Conservation (phyloP, 2,113 vertebrate genomes). For the Cololabis saira region DNA sequence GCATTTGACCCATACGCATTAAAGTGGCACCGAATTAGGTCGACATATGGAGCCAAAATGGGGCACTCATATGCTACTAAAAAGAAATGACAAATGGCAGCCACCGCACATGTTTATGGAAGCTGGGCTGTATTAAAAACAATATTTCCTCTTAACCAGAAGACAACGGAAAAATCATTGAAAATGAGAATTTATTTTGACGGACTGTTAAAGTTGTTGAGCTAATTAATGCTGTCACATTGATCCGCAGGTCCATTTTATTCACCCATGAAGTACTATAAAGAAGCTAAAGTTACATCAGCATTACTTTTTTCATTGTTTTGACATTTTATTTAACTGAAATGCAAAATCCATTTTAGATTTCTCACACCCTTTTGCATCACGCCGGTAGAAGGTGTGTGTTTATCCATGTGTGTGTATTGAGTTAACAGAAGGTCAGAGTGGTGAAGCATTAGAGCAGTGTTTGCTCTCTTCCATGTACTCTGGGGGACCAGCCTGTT, state of each 20-base stretch:
- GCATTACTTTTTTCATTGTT: no score
- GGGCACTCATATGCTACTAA: conserved; percentile 15
- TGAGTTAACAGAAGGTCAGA: conserved; percentile 72
- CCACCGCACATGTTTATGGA: conserved; percentile 31
- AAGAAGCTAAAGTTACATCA: background rate
- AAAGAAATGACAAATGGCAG: conserved; percentile 36
- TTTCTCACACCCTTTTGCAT: conserved; percentile 24
- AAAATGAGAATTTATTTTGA: background rate
- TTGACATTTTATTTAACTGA: background rate
- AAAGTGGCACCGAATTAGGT: conserved; percentile 61
- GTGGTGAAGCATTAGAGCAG: conserved; percentile 66
- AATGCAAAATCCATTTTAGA: background rate
- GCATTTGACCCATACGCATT: conserved; percentile 50
- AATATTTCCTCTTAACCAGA: background rate
- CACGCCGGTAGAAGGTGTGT: conserved; percentile 25
- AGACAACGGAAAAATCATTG: conserved; percentile 16
- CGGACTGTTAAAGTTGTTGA: background rate
- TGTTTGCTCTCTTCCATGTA: conserved; percentile 74
- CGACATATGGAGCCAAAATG: conserved; percentile 17
- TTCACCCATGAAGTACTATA: background rate
- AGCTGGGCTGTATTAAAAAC: conserved; percentile 22
- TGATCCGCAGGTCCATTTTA: background rate
- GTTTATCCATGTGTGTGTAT: conserved; percentile 38
- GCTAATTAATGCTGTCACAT: no score
- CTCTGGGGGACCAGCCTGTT: conserved; percentile 60